Conservation (phyloP, 2,113 vertebrate genomes). For the Cebus imitator region DNA sequence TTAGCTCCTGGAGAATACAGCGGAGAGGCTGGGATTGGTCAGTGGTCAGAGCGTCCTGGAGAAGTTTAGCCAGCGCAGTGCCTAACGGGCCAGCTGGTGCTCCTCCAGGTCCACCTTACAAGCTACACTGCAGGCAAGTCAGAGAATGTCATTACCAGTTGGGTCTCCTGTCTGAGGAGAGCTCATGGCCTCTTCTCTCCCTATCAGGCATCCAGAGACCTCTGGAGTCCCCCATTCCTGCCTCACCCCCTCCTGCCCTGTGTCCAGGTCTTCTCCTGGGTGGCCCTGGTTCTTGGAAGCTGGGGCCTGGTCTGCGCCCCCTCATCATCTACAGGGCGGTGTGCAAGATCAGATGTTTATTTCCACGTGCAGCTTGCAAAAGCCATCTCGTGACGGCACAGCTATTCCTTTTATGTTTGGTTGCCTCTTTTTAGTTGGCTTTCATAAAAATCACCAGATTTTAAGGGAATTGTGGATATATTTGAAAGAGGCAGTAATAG, state of each 20-base stretch:
- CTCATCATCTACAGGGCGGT: not conserved
- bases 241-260: not conserved
- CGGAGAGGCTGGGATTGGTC: not conserved
- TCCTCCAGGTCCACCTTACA: not conserved
- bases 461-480: not conserved
- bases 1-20: not conserved
- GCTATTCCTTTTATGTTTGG: not conserved
- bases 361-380: not conserved
- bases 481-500: not conserved
- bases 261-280: not conserved
- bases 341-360: not conserved
- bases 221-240: not conserved
- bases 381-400: not conserved
- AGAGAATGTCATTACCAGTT: not conserved
- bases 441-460: not conserved
- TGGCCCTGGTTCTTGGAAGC: not conserved
- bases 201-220: not conserved
- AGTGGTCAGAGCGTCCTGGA: not conserved
- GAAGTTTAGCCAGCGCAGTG: not conserved
- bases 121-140: not conserved
- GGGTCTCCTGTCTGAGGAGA: not conserved
- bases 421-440: not conserved
- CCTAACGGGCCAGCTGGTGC: not conserved
- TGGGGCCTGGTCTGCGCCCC: not conserved
- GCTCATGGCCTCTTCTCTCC: not conserved